Evolutionary conservation across 2,797 vertebrate species (phyloP), one percentile per base, ranked within the genome.

Genomic region (Coccyzus lansbergi): DNA sequence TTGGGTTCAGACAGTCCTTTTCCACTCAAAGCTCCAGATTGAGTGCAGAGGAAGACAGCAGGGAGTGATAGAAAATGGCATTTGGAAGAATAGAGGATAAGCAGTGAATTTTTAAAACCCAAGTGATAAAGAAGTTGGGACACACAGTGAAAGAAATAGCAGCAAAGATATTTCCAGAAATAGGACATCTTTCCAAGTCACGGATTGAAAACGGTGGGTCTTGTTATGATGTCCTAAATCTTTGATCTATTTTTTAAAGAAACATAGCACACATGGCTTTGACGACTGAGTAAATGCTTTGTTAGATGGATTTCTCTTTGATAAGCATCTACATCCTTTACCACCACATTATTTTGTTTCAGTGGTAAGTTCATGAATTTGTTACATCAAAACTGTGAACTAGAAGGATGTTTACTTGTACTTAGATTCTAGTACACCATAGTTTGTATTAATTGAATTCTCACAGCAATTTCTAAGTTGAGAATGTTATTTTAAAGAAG

Each of bases 1-100:
- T 77, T 79, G 89, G 77, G 80, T 94, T 94, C 89, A 74, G 74
- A 72, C 69, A 94, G 91, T 91, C n/a, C 74, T n/a, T 94, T 94
- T 90, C 94, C 90, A n/a, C 60, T 84, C 58, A 15, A 74, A 95
- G 44, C 52, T 91, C 29, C 69, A 78, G 93, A 92, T 34, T 34
- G 74, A 94, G 67, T 58, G 63, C 85, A 83, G 49, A 82, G 70
- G 46, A 86, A 80, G 87, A 70, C 83, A 90, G 80, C 91, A 74
- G 83, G 83, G 83, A 93, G 48, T 79, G 87, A 88, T 40, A 76
- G 91, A 88, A 86, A 90, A 82, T 68, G 64, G 19, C 60, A 60
- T 76, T 62, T 82, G 74, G 74, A 88, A 55, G 56, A 88, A 86
- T 15, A 63, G 82, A 90, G 64, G 56, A 51, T 68, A 92, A 94